Conservation (phyloP, 2,888 invertebrate genomes). For the Monochamus alternatus region DNA sequence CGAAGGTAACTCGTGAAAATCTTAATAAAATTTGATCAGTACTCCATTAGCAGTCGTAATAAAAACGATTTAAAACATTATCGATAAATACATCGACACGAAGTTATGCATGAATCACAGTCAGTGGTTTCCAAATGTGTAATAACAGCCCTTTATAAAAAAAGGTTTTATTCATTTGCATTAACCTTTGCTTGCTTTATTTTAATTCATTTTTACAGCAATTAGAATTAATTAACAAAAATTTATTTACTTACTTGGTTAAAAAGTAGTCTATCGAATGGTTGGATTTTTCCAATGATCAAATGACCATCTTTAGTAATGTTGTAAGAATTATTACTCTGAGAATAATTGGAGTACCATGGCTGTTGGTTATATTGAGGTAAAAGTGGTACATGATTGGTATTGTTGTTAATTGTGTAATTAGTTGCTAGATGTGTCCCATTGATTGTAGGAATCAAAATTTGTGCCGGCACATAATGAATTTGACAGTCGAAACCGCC, state of each 20-base stretch:
- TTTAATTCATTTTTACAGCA: neutral
- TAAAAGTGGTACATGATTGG: constrained; percentile 15
- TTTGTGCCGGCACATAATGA: constrained; percentile 58
- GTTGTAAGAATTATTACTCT: constrained; percentile 41
- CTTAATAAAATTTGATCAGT: too few relatives aligned
- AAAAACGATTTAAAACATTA: too few relatives aligned
- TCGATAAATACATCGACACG: too few relatives aligned
- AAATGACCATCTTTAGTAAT: constrained; percentile 59
- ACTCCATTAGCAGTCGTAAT: too few relatives aligned
- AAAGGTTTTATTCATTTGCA: too few relatives aligned
- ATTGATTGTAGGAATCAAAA: constrained; percentile 57
- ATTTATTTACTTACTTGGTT: constrained; percentile 58
- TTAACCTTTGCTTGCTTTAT: too few relatives aligned
- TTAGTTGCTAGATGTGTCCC: constrained; percentile 46
- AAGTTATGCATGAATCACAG: too few relatives aligned
- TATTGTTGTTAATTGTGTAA: constrained; percentile 20
- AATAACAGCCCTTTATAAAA: too few relatives aligned
- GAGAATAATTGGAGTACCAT: constrained; percentile 27
- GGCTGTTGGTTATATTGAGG: neutral
- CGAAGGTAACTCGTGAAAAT: too few relatives aligned
- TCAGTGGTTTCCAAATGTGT: too few relatives aligned
- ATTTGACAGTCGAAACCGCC: constrained; percentile 47
- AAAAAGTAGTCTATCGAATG: constrained; percentile 62
- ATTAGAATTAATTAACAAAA: neutral
- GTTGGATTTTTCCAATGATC: constrained; percentile 62